Evolutionary conservation across 2,888 invertebrate genomes (phyloP), one percentile per base, ranked within the genome.

Genomic region (Oegoconia quadripuncta): DNA sequence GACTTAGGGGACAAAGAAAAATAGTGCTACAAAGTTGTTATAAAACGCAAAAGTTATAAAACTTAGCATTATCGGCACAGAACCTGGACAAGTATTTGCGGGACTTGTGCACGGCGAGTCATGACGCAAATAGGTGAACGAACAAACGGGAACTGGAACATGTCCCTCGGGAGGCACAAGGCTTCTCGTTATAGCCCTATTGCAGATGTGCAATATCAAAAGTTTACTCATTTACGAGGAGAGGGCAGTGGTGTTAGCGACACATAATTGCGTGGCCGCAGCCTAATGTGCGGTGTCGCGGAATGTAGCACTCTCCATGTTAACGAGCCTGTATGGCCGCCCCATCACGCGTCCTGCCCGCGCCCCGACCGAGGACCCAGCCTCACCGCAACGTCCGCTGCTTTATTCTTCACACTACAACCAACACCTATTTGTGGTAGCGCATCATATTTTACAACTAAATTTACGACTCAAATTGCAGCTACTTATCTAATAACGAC

Each of bases 341-440:
- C 61, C 62, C 69, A 68, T 68, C 64, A 64, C 66, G 59, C 63
- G 49, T 51, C 55, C 52, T 50, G 48, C 48, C 47, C 46, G 29
- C 29, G 20, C 9, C 15, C 7, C 32, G 12, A 27, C n/a, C n/a
- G n/a, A 11, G 13, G 11, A 27, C 16, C n/a, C 33, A 12, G 8
- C 20, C 54, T 52, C 44, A 66, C 76, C 78, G 61, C 80, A 79
- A 72, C 66, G 68, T 73, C 75, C 75, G 74, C 69, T 63, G 66
- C 51, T 65, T 67, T 66, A 66, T 64, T 64, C 64, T 59, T 63
- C 63, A 65, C 57, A 62, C 68, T 33, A 37, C 41, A 62, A 60
- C 61, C 71, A 66, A 76, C 75, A 75, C 73, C 74, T 74, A 74
- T 78, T 79, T 79, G 79, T 55, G 80, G 79, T 74, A 54, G 55